A percentile compares a stretch with the other conserved stretches of the same genome.
These are phyloP conservation scores for Nyctibius grandis DNA, from an alignment of 2,797 vertebrate species.

Conservation along the genomic window DNA sequence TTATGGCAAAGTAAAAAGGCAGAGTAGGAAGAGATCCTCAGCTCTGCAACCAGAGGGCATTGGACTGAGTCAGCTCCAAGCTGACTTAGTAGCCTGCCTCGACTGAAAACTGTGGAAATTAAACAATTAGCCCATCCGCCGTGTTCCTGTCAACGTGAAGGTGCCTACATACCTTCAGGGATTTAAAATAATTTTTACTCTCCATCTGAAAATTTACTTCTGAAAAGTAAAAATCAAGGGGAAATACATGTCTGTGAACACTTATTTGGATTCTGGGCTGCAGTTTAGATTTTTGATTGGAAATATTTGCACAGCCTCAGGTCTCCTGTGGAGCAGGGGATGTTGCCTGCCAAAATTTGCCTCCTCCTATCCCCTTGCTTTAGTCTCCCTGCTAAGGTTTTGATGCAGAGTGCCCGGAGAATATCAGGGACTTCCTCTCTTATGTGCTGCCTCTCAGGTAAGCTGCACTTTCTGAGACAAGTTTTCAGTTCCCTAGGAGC, in stretches of 20 bases:
- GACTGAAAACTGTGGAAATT: background rate
- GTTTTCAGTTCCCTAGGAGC: background rate
- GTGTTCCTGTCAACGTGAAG: background rate
- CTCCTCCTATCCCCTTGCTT: background rate
- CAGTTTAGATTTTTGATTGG: background rate
- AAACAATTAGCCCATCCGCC: background rate
- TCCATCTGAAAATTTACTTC: background rate
- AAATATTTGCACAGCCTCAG: background rate
- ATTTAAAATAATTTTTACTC: background rate
- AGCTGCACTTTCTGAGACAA: background rate
- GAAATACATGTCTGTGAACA: background rate
- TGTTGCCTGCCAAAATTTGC: background rate
- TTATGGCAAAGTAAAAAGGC: slow-evolving; percentile 9
- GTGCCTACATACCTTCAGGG: background rate
- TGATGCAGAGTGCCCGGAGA: background rate
- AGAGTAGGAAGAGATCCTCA: background rate
- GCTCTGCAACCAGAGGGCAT: background rate
- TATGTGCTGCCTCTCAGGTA: background rate
- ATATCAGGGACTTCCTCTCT: background rate
- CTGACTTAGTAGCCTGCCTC: background rate
- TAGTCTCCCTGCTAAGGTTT: background rate
- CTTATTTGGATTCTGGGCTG: background rate
- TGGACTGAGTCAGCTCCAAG: background rate
- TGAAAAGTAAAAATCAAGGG: background rate
- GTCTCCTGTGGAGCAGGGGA: background rate